These are phyloP conservation scores for Oryzias celebensis DNA, from an alignment of 2,113 vertebrate species.

Conservation along the genomic window DNA sequence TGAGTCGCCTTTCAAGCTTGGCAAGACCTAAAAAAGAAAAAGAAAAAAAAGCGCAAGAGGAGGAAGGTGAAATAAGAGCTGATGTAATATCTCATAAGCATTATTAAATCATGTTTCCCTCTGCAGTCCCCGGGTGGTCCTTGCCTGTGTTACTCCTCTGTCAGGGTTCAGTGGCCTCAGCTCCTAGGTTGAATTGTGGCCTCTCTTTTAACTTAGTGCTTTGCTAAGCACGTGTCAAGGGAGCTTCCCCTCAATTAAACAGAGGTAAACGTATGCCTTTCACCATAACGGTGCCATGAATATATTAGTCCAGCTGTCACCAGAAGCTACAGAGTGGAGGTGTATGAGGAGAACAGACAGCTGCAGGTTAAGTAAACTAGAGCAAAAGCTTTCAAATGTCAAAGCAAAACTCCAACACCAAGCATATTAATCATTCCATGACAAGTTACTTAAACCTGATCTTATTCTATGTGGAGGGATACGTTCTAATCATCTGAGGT, in stretches of 20 bases:
- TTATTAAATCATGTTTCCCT: slow-evolving; percentile 71
- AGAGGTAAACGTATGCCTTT: slow-evolving; percentile 76
- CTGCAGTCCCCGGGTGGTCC: slow-evolving; percentile 62
- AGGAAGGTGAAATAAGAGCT: slow-evolving; percentile 31
- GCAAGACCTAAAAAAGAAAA: slow-evolving; percentile 27
- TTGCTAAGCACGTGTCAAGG: slow-evolving; percentile 72
- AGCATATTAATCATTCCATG: slow-evolving; percentile 6
- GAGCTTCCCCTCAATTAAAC: slow-evolving; percentile 82
- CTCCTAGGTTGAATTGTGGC: slow-evolving; percentile 54
- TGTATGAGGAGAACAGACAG: slow-evolving; percentile 50
- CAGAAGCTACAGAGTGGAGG: slow-evolving; percentile 42
- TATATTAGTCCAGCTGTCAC: slow-evolving; percentile 73
- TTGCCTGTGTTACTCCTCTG: slow-evolving; percentile 59
- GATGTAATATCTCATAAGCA: slow-evolving; percentile 66
- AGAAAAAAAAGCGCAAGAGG: neutral
- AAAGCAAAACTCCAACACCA: slow-evolving; percentile 8
- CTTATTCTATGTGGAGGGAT: slow-evolving; percentile 17
- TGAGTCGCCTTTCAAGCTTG: slow-evolving; percentile 37
- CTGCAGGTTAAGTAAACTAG: slow-evolving; percentile 41
- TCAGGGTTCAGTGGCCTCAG: slow-evolving; percentile 68
- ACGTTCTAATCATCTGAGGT: slow-evolving; percentile 14
- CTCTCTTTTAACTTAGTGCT: slow-evolving; percentile 44
- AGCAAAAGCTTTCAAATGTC: neutral
- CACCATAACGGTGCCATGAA: slow-evolving; percentile 62
- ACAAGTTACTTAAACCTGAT: slow-evolving; percentile 7